Conservation (phyloP, 2,113 vertebrate genomes). For the Corythornis madagascariensis region DNA sequence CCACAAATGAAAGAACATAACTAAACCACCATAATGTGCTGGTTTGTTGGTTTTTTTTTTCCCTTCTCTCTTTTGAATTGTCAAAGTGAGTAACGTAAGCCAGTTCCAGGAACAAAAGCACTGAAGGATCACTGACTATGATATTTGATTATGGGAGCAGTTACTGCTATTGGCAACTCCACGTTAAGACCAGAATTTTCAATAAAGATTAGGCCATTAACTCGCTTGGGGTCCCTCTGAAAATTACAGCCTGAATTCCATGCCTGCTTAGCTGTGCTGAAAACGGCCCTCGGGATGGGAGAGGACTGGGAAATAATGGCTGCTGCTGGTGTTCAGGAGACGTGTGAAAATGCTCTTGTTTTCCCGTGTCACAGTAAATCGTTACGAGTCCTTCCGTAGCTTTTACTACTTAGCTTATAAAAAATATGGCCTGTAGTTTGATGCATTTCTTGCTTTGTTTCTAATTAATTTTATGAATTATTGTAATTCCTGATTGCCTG, state of each 20-base stretch:
- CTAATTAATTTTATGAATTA: not conserved
- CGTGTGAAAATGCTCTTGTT: not conserved
- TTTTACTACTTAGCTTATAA: not conserved
- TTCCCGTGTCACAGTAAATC: not conserved
- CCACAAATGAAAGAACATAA: not conserved
- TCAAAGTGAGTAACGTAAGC: not conserved
- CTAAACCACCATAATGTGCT: not conserved
- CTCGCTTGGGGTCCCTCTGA: slow-evolving; percentile 5
- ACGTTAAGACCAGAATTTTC: slow-evolving; percentile 1
- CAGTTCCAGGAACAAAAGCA: slow-evolving; percentile 10
- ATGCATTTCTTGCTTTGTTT: not conserved
- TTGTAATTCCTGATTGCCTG: not conserved
- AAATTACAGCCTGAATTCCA: slow-evolving; percentile 21
- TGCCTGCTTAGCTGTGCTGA: not conserved
- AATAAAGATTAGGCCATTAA: not conserved
- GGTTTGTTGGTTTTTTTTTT: not conserved
- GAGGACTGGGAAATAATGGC: slow-evolving; percentile 14
- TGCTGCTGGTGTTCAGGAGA: not conserved
- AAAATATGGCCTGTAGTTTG: not conserved
- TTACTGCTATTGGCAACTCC: not conserved
- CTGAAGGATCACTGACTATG: not conserved
- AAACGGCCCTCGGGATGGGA: not conserved
- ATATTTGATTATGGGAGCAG: slow-evolving; percentile 21
- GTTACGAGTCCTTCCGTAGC: not conserved
- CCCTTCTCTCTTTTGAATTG: not conserved